A percentile compares a stretch with the other conserved stretches of the same genome.
Evolutionary conservation across 2,888 invertebrate species (phyloP).

Genomic region (Drosophila eohydei): DNA sequence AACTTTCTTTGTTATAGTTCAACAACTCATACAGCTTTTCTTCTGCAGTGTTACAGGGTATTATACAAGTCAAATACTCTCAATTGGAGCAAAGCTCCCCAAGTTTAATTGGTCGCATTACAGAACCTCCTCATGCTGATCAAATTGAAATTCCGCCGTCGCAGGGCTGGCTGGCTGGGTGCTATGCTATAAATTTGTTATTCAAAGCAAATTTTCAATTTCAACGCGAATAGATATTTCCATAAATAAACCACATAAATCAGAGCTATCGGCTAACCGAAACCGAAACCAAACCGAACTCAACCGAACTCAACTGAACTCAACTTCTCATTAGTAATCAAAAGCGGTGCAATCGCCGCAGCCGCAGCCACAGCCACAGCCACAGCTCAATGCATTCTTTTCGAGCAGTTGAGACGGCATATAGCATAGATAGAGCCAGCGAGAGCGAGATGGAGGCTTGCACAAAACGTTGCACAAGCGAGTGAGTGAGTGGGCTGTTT

Average conservation of each 20-base stretch:
- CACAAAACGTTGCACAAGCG: slow-evolving; percentile 39
- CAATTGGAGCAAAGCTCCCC: background rate
- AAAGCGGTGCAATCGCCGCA: slow-evolving; percentile 64
- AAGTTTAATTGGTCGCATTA: slow-evolving; percentile 12
- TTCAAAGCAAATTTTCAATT: slow-evolving; percentile 76
- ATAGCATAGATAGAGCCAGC: background rate
- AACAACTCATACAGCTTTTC: background rate
- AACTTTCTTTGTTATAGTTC: too few relatives aligned
- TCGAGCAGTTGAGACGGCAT: slow-evolving; percentile 13
- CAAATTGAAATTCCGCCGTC: slow-evolving; percentile 60
- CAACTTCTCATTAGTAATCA: slow-evolving; percentile 74
- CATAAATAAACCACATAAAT: slow-evolving; percentile 79
- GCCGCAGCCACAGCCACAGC: slow-evolving; percentile 19
- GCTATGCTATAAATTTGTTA: slow-evolving; percentile 63
- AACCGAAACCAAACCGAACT: slow-evolving; percentile 35
- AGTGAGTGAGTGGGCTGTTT: slow-evolving; percentile 63
- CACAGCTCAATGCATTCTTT: slow-evolving; percentile 63
- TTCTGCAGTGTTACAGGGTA: slow-evolving; percentile 1
- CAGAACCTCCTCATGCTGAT: slow-evolving; percentile 24
- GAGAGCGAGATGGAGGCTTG: slow-evolving; percentile 17
- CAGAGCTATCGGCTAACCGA: slow-evolving; percentile 65
- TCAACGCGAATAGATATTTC: slow-evolving; percentile 74
- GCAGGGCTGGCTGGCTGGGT: slow-evolving; percentile 16
- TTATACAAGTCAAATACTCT: background rate
- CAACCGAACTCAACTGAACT: slow-evolving; percentile 37